Base-by-base conservation (phyloP, 2,888 invertebrate species). In the Poecilus cupreus region DNA sequence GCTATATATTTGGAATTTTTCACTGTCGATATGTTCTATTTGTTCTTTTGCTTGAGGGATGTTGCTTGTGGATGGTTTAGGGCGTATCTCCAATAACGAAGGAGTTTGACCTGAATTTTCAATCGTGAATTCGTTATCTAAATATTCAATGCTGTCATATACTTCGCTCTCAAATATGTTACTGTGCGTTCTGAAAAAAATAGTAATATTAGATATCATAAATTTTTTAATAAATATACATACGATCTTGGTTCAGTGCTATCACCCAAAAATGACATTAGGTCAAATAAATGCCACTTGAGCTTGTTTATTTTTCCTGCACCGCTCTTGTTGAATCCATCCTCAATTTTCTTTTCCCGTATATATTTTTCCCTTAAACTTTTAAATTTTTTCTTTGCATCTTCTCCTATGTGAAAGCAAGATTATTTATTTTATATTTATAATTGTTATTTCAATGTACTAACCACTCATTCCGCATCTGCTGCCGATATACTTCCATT, bases 191-290 rank as follows among this genome's bases (percentile, higher is more conserved):
- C 57, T 57, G 24, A 4, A 57, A 57, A 57, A 4, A 57, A 57
- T 24, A 11, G 24, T 24, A 24, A 57, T n/a, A 4, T 24, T 26
- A n/a, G 11, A 24, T 57, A 24, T 16, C 10, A 57, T 24, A 1
- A 22, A 22, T 11, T 57, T 24, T 18, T 8, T 57, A 10, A 2
- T 10, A 6, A 24, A 24, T 24, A 57, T 57, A 57, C 57, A n/a
- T 24, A 57, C 57, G 8, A 8, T 57, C 57, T 22, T 24, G 57
- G 57, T 26, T 57, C 24, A 10, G 13, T 57, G 5, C 57, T 24
- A 24, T 57, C 57, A 57, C 24, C 20, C 10, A 57, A 26, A n/a
- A 57, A 57, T 57, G 57, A 24, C 57, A 57, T 57, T 4, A 57
- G 2, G 13, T 57, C 57, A 3, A 57, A 24, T 57, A 57, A 57